Evolutionary conservation across 2,113 vertebrate genomes (phyloP).

Genomic region (Syrrhaptes paradoxus): DNA sequence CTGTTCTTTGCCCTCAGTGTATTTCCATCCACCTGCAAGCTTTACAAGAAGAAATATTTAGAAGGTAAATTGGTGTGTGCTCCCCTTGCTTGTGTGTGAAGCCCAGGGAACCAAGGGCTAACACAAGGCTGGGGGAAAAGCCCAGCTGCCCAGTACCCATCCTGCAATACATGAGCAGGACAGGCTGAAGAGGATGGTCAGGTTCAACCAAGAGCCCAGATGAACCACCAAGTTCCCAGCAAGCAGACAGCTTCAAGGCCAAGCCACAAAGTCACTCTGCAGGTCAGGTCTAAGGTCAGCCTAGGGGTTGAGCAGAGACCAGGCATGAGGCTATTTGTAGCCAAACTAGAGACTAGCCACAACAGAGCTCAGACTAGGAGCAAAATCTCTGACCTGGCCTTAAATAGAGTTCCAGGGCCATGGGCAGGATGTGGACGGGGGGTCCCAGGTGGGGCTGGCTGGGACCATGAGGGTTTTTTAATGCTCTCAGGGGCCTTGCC

Average conservation of each 20-base stretch:
- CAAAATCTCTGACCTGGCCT: neutral
- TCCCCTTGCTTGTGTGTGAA: neutral
- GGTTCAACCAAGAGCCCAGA: neutral
- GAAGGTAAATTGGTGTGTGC: neutral
- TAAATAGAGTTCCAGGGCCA: neutral
- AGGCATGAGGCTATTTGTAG: fast-evolving
- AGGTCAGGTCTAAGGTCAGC: neutral
- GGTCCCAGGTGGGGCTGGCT: neutral
- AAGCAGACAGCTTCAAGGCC: neutral
- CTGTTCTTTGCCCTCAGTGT: neutral
- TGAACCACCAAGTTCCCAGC: neutral
- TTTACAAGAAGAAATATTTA: neutral
- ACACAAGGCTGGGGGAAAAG: neutral
- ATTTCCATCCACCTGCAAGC: neutral
- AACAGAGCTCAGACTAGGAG: neutral
- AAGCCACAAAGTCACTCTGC: neutral
- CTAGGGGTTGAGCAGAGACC: fast-evolving
- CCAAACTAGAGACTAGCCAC: neutral
- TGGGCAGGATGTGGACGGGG: fast-evolving
- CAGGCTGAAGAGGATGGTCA: neutral
- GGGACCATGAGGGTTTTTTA: neutral
- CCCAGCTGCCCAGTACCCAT: neutral
- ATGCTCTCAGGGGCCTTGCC: neutral
- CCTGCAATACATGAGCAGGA: neutral
- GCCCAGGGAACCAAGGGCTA: neutral